Evolutionary conservation across 30 jellyfish, hydroid and myxozoan species (phyloP).

Genomic region (Cassiopea xamachana): DNA sequence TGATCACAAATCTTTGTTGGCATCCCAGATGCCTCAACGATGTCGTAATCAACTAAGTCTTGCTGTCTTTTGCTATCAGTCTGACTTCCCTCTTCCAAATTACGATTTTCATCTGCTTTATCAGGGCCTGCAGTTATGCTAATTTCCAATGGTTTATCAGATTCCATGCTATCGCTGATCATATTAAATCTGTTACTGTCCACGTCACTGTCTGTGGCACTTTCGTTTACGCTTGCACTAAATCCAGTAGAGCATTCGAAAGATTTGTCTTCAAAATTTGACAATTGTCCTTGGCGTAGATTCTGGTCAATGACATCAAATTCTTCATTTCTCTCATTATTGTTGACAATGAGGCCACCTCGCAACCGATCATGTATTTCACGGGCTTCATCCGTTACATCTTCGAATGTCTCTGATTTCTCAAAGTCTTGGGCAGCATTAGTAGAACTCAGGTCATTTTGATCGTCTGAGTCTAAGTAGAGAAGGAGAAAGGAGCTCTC

Average conservation of each 20-base stretch:
- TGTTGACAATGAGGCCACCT: slow-evolving; percentile 84
- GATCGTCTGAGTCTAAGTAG: slow-evolving; percentile 75
- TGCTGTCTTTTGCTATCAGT: not conserved
- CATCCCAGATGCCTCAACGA: slow-evolving; percentile 46
- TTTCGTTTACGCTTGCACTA: slow-evolving; percentile 41
- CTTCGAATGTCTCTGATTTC: slow-evolving; percentile 90
- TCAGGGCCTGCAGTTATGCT: slow-evolving; percentile 58
- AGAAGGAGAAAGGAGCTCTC: slow-evolving; percentile 85
- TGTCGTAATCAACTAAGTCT: slow-evolving; percentile 62
- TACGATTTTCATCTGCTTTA: not conserved
- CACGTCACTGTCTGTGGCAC: slow-evolving; percentile 49
- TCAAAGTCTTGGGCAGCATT: slow-evolving; percentile 78
- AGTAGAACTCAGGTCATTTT: slow-evolving; percentile 32
- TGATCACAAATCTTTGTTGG: not conserved
- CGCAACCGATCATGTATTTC: slow-evolving; percentile 83
- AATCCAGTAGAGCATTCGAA: slow-evolving; percentile 79
- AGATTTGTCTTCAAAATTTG: slow-evolving; percentile 91
- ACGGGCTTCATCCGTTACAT: slow-evolving; percentile 91
- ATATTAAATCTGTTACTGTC: slow-evolving; percentile 64
- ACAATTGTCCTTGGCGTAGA: slow-evolving; percentile 80
- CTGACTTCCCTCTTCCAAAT: not conserved
- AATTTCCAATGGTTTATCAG: slow-evolving; percentile 90
- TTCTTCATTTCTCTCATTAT: slow-evolving; percentile 96
- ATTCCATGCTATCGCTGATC: slow-evolving; percentile 69
- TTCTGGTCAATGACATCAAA: slow-evolving; percentile 93